Percentiles rank a stretch among this genome's conserved stretches.
Evolutionary conservation across 2,888 invertebrate species (phyloP).

Genomic region (Papilio elwesi): DNA sequence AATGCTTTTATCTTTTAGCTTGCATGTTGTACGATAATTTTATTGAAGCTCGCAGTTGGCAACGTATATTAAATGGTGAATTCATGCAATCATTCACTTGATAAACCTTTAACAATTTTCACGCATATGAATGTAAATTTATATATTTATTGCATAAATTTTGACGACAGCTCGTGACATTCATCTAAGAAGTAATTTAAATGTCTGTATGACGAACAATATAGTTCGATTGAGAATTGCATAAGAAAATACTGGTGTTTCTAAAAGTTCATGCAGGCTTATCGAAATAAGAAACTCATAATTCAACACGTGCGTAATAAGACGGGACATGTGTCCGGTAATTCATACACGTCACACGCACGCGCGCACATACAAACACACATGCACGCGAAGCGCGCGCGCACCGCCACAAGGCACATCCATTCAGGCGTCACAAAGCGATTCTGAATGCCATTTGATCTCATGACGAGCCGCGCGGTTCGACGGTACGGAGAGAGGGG

Average conservation of each 20-base stretch:
- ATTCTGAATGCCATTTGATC: constrained; percentile 71
- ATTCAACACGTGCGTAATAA: neutral
- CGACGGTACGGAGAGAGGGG: constrained; percentile 52
- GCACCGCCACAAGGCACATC: constrained; percentile 54
- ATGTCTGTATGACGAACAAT: neutral
- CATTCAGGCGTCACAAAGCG: constrained; percentile 75
- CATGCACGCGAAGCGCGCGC: constrained; percentile 59
- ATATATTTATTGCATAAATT: neutral
- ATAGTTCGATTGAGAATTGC: neutral
- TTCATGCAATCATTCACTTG: neutral
- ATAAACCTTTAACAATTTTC: neutral
- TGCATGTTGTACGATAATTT: neutral
- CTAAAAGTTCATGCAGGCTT: neutral
- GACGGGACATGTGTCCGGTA: constrained; percentile 33
- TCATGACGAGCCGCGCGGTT: constrained; percentile 65
- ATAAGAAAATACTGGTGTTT: neutral
- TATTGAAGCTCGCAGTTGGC: neutral
- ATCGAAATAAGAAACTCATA: neutral
- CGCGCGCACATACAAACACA: constrained; percentile 47
- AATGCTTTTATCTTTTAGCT: neutral
- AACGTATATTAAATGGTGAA: neutral
- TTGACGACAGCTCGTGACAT: neutral
- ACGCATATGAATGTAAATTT: neutral
- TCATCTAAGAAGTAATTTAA: neutral
- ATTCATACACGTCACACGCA: constrained; percentile 57